These are phyloP conservation scores for Amphipoea lucens DNA, from an alignment of 2,888 invertebrate genomes.

Conservation along the genomic window DNA sequence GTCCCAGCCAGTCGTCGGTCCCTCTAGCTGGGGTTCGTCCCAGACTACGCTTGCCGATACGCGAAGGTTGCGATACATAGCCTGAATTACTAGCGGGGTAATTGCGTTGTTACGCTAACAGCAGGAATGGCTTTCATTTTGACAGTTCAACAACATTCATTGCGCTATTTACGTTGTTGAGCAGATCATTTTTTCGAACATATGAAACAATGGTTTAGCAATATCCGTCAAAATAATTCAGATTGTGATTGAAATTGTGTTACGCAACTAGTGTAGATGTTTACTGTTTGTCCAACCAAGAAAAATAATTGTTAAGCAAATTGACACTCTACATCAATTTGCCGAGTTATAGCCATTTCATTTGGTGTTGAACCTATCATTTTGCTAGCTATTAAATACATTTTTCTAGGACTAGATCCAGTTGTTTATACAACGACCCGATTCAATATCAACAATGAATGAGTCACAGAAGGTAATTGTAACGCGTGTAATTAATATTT, in stretches of 20 bases:
- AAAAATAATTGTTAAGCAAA: too few relatives aligned
- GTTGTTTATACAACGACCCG: constrained; percentile 32
- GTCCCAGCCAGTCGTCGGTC: not conserved
- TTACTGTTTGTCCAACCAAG: too few relatives aligned
- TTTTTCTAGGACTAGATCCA: constrained; percentile 14
- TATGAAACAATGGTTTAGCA: not conserved
- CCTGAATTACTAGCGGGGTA: not conserved
- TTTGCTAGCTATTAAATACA: not conserved
- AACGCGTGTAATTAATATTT: constrained; percentile 73
- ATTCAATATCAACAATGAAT: constrained; percentile 65
- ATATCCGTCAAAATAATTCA: not conserved
- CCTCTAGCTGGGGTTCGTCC: not conserved
- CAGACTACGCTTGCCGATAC: not conserved
- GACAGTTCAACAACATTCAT: too few relatives aligned
- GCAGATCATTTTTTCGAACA: not conserved
- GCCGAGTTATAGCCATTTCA: too few relatives aligned
- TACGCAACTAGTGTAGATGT: too few relatives aligned
- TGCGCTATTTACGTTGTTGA: not conserved
- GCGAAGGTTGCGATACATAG: not conserved
- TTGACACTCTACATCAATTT: too few relatives aligned
- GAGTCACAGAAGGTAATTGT: constrained; percentile 68
- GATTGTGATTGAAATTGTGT: not conserved
- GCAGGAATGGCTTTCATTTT: too few relatives aligned
- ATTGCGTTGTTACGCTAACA: too few relatives aligned
- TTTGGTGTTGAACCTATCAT: not conserved